Conservation (phyloP, 1,140 invertebrate species). For the Microplitis mediator region DNA sequence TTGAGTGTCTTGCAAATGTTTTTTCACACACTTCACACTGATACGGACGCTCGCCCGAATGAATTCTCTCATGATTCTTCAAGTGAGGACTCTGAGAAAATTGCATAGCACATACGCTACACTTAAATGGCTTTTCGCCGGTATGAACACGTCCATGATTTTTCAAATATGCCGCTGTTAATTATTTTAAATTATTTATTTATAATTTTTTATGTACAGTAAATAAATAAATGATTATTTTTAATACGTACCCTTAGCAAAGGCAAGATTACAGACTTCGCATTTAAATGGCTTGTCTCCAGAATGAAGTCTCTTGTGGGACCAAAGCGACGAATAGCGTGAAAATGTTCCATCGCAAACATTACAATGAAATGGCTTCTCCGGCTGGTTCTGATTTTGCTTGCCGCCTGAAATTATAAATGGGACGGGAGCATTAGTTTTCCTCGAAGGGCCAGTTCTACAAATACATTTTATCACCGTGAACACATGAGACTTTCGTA, state of each 20-base stretch:
- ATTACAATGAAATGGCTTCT: slow-evolving; percentile 86
- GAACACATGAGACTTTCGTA: slow-evolving; percentile 32
- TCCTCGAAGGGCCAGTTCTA: slow-evolving; percentile 59
- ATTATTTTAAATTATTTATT: slow-evolving; percentile 1
- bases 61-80: slow-evolving; percentile 90
- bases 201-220: neutral
- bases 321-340: slow-evolving; percentile 84
- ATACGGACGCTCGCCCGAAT: slow-evolving; percentile 88
- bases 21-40: slow-evolving; percentile 92
- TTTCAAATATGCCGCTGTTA: slow-evolving; percentile 80
- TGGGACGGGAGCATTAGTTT: slow-evolving; percentile 46
- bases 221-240: neutral
- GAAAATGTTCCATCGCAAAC: slow-evolving; percentile 84
- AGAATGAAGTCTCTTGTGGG: slow-evolving; percentile 82
- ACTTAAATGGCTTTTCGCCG: slow-evolving; percentile 85
- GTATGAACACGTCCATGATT: slow-evolving; percentile 88
- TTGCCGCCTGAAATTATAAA: slow-evolving; percentile 59
- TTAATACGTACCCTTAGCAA: slow-evolving; percentile 72
- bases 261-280: slow-evolving; percentile 90
- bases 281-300: slow-evolving; percentile 92
- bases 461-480: slow-evolving; percentile 49
- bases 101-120: slow-evolving; percentile 85
- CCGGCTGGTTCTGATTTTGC: slow-evolving; percentile 66
- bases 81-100: slow-evolving; percentile 89
- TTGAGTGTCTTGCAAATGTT: slow-evolving; percentile 84